Evolutionary conservation across 2,888 invertebrate genomes (phyloP).

Genomic region (Cryptops parisi): DNA sequence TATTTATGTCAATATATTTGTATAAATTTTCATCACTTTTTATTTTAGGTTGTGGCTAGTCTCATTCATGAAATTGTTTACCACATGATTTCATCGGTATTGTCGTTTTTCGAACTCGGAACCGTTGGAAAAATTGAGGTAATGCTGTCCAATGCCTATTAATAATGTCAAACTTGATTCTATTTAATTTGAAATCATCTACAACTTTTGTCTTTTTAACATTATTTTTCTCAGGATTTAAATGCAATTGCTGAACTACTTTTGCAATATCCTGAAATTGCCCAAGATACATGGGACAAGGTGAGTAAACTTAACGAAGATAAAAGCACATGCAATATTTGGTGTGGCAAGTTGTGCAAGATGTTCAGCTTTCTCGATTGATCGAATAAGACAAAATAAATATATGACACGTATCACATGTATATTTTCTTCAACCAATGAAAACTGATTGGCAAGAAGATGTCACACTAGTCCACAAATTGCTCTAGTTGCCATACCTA

Average conservation of each 20-base stretch:
- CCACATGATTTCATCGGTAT: neutral
- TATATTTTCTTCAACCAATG: too few relatives aligned
- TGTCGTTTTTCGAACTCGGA: neutral
- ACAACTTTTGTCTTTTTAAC: neutral
- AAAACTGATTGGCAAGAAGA: too few relatives aligned
- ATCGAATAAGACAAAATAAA: too few relatives aligned
- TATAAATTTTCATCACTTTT: too few relatives aligned
- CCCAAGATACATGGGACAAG: slow-evolving; percentile 29
- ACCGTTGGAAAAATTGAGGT: neutral
- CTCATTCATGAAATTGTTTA: neutral
- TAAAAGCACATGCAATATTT: too few relatives aligned
- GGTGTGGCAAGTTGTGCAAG: too few relatives aligned
- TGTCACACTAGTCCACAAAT: too few relatives aligned
- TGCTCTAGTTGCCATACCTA: too few relatives aligned
- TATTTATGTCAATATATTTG: too few relatives aligned
- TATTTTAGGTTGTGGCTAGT: neutral
- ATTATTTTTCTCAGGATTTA: slow-evolving; percentile 23
- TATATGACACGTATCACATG: too few relatives aligned
- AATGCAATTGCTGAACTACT: slow-evolving; percentile 25
- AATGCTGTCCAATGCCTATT: neutral
- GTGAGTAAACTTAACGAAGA: slow-evolving; percentile 22
- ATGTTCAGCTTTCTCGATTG: too few relatives aligned
- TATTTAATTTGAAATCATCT: neutral
- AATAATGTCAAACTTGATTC: slow-evolving; percentile 17
- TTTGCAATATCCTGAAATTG: slow-evolving; percentile 25